A percentile compares a stretch with the other conserved stretches of the same genome.
Conservation (phyloP, 2,113 vertebrate species). For the Brachypodius melanocephalos region DNA sequence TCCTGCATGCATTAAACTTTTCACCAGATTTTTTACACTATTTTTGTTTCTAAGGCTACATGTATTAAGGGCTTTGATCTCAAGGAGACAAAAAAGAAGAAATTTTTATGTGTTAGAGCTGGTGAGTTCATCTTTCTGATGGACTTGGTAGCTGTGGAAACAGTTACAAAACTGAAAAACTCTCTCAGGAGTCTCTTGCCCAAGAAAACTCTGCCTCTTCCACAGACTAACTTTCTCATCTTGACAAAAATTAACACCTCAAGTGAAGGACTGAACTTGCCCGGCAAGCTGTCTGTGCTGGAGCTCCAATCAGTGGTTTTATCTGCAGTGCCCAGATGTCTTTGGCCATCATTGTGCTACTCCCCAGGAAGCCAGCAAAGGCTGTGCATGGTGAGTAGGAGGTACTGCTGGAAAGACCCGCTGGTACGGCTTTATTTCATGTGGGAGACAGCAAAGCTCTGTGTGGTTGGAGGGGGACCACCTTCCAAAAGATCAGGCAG, state of each 20-base stretch:
- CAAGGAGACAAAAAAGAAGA: background rate
- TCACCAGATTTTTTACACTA: background rate
- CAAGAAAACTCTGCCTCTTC: background rate
- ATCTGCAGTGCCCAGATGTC: background rate
- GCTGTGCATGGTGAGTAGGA: too few relatives aligned
- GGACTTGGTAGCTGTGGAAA: background rate
- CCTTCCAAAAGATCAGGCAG: background rate
- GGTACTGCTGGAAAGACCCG: background rate
- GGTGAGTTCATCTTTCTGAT: background rate
- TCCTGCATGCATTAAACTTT: background rate
- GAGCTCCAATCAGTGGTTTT: background rate
- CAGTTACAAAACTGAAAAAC: background rate
- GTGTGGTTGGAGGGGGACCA: background rate
- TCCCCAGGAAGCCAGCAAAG: background rate
- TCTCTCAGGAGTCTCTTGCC: background rate
- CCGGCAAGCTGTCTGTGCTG: background rate
- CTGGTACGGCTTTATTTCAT: background rate
- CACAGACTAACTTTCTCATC: background rate
- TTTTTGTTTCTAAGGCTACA: background rate
- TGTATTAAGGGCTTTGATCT: background rate
- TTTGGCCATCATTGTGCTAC: background rate
- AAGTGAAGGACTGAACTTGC: background rate
- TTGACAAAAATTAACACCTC: background rate
- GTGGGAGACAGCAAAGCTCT: background rate
- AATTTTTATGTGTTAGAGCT: background rate